Base-by-base conservation (phyloP, 2,113 vertebrate species). In the Hepsetus odoe region DNA sequence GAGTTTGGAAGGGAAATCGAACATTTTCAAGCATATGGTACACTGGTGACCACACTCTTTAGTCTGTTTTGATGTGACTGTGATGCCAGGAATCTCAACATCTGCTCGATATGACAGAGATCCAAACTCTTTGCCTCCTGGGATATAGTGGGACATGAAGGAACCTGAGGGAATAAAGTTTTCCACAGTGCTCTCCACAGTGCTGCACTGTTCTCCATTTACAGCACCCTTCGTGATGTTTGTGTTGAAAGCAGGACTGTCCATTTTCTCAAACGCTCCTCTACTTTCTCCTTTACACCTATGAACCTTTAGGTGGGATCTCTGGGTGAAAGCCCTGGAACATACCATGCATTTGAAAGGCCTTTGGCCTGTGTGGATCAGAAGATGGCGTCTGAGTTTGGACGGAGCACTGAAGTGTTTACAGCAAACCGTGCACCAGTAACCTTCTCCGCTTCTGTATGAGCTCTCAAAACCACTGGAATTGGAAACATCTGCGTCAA, bases 1-100 rank as follows among this genome's bases (percentile, higher is more conserved):
- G 80, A 95, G 92, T 85, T 94, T 94, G 77, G 94, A 94, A 81
- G 91, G 85, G 67, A 92, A 93, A 1, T 91, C 92, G 82, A 95
- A 95, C 67, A 84, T 89, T 83, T 95, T 95, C 80, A 92, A 91
- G 88, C 93, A 95, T 85, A 90, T 92, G 83, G 92, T 92, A 89
- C 94, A 96, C 78, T 92, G 91, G 81, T 87, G 91, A 35, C 86
- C 67, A 46, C 35, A 75, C 33, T 67, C 32, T 44, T 75, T 80
- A 14, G 24, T 71, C 40, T 56, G 33, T 0, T 66, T 46, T 28
- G 2, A 30, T 18, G 24, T 62, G 30, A 22, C 26, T 65, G 20
- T 4, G 20, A 35, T 16, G 59, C 20, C 16, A 20, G n/a, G 30
- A 53, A 13, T 20, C 18, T 20, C 61, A 38, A 64, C 65, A 49